phyloP scores from a whole-genome alignment of 1,140 invertebrate genomes.

The Halyomorpha halys region DNA sequence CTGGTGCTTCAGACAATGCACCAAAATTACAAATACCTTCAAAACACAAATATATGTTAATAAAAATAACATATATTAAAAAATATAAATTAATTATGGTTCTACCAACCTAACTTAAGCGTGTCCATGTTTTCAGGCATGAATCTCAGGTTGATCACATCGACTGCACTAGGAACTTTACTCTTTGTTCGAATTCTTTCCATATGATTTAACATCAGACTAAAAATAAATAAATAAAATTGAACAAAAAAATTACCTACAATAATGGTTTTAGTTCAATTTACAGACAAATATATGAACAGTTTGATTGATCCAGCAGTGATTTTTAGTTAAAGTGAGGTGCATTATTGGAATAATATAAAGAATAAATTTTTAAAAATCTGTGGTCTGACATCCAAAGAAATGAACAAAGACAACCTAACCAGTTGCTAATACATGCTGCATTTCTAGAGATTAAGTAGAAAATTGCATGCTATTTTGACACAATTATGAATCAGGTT shows the following conservation, averaged over 20 bases:
- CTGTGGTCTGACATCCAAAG: too few relatives aligned
- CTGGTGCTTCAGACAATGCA: not conserved
- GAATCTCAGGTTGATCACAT: slow-evolving; percentile 10
- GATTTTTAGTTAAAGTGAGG: too few relatives aligned
- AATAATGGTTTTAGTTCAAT: too few relatives aligned
- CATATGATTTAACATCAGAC: slow-evolving; percentile 9
- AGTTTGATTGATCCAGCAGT: too few relatives aligned
- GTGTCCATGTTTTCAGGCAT: not conserved
- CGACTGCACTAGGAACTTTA: slow-evolving; percentile 6
- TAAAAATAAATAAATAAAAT: slow-evolving; percentile 14
- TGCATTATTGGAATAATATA: too few relatives aligned
- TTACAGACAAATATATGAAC: too few relatives aligned
- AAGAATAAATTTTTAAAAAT: too few relatives aligned
- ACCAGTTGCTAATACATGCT: too few relatives aligned
- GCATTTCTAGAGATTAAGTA: too few relatives aligned
- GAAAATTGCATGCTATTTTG: too few relatives aligned
- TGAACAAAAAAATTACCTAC: not conserved
- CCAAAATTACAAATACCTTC: not conserved
- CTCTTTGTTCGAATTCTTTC: not conserved
- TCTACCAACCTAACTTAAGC: not conserved
- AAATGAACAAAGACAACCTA: too few relatives aligned
- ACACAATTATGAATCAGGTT: too few relatives aligned
- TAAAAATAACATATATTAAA: not conserved
- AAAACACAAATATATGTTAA: not conserved
- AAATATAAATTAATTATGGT: not conserved